Evolutionary conservation across 2,113 vertebrate genomes (phyloP).

Genomic region (Labeo rohita): DNA sequence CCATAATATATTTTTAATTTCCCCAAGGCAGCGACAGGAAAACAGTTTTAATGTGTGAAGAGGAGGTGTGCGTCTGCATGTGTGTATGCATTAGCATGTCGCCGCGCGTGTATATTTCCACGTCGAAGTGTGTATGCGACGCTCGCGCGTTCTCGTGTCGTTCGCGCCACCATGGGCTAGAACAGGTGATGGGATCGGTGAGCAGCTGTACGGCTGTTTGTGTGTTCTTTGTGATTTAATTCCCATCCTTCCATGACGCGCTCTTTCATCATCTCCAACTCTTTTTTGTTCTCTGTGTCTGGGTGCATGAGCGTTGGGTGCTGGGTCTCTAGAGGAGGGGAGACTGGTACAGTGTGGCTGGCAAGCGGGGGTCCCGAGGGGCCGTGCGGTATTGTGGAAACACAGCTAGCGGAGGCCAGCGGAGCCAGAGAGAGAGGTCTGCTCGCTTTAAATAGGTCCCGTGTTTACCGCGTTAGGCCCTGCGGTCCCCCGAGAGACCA

Average conservation of each 20-base stretch:
- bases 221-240: slow-evolving; percentile 46
- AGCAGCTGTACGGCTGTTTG: slow-evolving; percentile 65
- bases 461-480: slow-evolving; percentile 59
- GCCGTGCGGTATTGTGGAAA: slow-evolving; percentile 49
- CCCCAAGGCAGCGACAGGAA: slow-evolving; percentile 80
- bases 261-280: slow-evolving; percentile 48
- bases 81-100: slow-evolving; percentile 45
- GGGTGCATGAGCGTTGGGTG: slow-evolving; percentile 52
- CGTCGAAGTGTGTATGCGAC: slow-evolving; percentile 33
- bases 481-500: slow-evolving; percentile 47
- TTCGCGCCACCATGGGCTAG: slow-evolving; percentile 34
- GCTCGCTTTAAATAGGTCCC: slow-evolving; percentile 62
- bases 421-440: slow-evolving; percentile 48
- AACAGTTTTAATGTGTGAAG: slow-evolving; percentile 74
- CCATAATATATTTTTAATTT: slow-evolving; percentile 85
- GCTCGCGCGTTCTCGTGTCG: background rate
- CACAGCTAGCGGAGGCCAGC: slow-evolving; percentile 47
- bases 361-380: slow-evolving; percentile 32
- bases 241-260: slow-evolving; percentile 52
- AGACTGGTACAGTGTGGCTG: slow-evolving; percentile 45
- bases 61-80: slow-evolving; percentile 54
- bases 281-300: slow-evolving; percentile 5
- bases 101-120: slow-evolving; percentile 32
- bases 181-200: slow-evolving; percentile 58
- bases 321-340: slow-evolving; percentile 43